Conservation (phyloP, 2,888 invertebrate species). For the Periphyllus acericola region DNA sequence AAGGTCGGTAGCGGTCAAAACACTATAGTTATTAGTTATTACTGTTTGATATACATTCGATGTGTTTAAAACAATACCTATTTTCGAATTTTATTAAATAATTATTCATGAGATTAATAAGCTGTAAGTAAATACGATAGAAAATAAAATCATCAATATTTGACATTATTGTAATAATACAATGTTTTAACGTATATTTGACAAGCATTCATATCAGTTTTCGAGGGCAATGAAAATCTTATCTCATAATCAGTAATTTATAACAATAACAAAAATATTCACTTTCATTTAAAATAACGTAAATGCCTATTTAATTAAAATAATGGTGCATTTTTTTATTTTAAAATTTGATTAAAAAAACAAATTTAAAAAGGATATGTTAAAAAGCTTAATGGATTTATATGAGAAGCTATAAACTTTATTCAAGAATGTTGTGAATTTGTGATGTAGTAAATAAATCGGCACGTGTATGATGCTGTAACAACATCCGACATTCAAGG, state of each 20-base stretch:
- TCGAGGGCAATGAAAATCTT: not conserved
- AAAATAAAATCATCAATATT: conserved; percentile 2
- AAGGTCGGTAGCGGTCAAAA: conserved; percentile 14
- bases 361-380: not conserved
- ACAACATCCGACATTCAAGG: conserved; percentile 15
- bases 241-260: not conserved
- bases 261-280: not conserved
- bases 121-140: not conserved
- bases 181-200: not conserved
- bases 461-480: conserved; percentile 9
- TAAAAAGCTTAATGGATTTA: not conserved
- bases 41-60: not conserved
- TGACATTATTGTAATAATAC: not conserved
- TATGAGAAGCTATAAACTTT: not conserved
- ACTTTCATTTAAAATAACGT: not conserved
- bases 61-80: conserved; percentile 15
- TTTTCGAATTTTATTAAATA: conserved; percentile 10
- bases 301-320: not conserved
- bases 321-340: not conserved
- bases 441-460: conserved; percentile 26
- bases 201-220: not conserved
- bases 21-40: conserved; percentile 19
- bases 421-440: conserved; percentile 1
- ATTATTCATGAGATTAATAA: not conserved
- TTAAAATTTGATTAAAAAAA: not conserved